phyloP scores from a whole-genome alignment of 2,888 invertebrate genomes.

The Eupithecia exiguata region DNA sequence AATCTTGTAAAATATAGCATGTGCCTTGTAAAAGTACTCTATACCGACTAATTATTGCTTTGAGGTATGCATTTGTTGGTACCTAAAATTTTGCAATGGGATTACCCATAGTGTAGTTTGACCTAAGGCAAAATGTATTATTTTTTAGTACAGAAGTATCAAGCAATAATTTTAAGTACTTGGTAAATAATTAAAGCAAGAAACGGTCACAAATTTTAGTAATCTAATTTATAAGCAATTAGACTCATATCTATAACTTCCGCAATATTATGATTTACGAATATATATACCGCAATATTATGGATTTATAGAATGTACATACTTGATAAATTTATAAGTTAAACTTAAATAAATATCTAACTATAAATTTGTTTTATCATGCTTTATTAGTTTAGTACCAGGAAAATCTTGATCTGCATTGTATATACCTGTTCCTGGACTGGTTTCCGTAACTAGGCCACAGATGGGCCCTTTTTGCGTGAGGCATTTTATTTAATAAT shows the following conservation, averaged over 20 bases:
- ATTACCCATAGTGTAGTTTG: not conserved
- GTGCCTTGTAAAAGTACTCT: not conserved
- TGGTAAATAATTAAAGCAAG: not conserved
- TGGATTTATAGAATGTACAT: not conserved
- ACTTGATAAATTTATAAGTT: not conserved
- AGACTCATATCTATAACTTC: not conserved
- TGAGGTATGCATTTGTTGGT: not conserved
- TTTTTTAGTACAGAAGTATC: not conserved
- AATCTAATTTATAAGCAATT: not conserved
- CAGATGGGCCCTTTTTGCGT: no score
- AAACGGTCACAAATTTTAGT: not conserved
- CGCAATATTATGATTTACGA: not conserved
- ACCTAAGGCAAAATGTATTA: not conserved
- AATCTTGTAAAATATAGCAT: not conserved
- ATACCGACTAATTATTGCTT: not conserved
- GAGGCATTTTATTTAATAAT: no score
- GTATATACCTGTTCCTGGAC: no score
- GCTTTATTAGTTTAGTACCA: not conserved
- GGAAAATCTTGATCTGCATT: not conserved
- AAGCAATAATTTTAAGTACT: not conserved
- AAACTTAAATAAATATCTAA: not conserved
- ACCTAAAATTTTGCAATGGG: not conserved
- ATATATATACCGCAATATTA: no score
- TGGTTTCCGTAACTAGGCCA: no score
- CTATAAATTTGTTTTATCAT: not conserved